These are phyloP conservation scores for Nasonia giraulti DNA, from an alignment of 1,140 invertebrate genomes.

Conservation along the genomic window DNA sequence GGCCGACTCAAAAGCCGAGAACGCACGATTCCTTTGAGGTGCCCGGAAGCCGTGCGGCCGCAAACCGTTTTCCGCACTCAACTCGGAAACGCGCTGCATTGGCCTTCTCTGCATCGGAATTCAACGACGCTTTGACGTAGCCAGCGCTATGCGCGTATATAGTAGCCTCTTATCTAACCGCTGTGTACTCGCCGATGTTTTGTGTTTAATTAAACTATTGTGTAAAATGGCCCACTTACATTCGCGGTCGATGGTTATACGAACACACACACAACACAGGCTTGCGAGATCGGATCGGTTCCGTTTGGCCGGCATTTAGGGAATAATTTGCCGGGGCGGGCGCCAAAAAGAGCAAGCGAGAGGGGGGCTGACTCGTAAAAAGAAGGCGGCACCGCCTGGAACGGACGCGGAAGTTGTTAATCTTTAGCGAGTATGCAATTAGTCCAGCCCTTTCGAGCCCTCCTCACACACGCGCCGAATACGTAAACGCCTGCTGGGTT, in stretches of 20 bases:
- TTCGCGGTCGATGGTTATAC: too few species aligned
- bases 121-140: neutral
- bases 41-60: neutral
- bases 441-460: slow-evolving; percentile 43
- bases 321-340: slow-evolving; percentile 14
- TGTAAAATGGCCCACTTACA: too few species aligned
- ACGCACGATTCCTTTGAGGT: slow-evolving; percentile 43
- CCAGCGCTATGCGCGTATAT: too few species aligned
- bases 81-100: neutral
- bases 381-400: slow-evolving; percentile 34
- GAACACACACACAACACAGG: neutral
- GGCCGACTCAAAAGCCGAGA: slow-evolving; percentile 38
- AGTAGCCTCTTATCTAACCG: neutral
- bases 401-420: slow-evolving; percentile 57
- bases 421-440: slow-evolving; percentile 58
- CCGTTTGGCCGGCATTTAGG: slow-evolving; percentile 13
- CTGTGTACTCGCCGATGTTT: neutral
- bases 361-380: slow-evolving; percentile 49
- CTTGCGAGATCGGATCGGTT: slow-evolving; percentile 25
- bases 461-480: neutral
- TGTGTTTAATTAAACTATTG: too few species aligned
- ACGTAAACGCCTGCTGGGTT: neutral
- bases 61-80: slow-evolving; percentile 44
- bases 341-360: slow-evolving; percentile 19
- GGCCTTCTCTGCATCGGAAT: neutral